Percentiles rank a stretch among this genome's conserved stretches.
These are phyloP conservation scores for Trachemys scripta DNA, from an alignment of 2,113 vertebrate genomes.

Conservation along the genomic window DNA sequence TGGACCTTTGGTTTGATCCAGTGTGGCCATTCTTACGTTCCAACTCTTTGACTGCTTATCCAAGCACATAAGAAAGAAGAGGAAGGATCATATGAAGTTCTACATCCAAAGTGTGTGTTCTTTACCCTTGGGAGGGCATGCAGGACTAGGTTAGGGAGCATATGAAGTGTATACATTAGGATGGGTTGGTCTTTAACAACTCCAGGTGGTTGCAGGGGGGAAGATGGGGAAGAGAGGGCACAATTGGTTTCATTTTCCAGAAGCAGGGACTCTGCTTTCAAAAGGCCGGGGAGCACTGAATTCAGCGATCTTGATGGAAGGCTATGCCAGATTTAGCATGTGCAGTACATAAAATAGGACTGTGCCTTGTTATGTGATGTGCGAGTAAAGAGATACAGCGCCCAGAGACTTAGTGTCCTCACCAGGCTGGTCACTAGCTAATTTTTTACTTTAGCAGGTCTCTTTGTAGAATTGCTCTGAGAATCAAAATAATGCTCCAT, in stretches of 20 bases:
- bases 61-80: too few relatives aligned
- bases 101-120: background rate
- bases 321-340: too few relatives aligned
- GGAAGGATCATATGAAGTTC: too few relatives aligned
- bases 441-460: background rate
- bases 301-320: too few relatives aligned
- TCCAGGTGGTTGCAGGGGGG: background rate
- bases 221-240: background rate
- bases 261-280: background rate
- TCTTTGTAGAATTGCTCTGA: background rate
- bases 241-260: background rate
- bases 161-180: background rate
- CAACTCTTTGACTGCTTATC: too few relatives aligned
- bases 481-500: background rate
- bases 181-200: background rate
- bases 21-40: too few relatives aligned
- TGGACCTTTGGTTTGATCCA: too few relatives aligned
- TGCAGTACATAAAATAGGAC: too few relatives aligned
- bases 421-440: background rate
- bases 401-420: background rate
- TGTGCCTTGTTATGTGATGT: too few relatives aligned
- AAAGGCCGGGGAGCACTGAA: too few relatives aligned
- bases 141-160: background rate
- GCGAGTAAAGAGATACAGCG: background rate
- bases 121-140: background rate